Evolutionary conservation across 2,888 invertebrate species (phyloP).

Genomic region (Lasioglossum villosulum): DNA sequence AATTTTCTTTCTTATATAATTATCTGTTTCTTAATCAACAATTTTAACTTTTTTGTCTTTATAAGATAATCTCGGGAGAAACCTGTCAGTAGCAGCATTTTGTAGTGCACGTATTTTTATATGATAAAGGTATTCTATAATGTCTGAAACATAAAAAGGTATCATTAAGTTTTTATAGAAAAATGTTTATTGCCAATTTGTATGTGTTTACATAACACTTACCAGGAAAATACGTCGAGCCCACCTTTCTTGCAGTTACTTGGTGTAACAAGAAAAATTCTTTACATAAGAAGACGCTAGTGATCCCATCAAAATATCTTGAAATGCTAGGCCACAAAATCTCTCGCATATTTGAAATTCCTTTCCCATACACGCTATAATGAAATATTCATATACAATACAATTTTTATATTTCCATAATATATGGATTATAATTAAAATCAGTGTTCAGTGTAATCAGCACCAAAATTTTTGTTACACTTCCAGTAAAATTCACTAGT

Average conservation of each 20-base stretch:
- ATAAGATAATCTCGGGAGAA: constrained; percentile 74
- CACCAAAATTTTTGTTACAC: no score
- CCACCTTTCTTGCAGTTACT: neutral
- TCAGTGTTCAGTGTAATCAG: no score
- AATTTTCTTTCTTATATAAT: neutral
- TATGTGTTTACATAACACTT: constrained; percentile 6
- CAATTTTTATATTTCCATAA: neutral
- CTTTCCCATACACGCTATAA: constrained; percentile 72
- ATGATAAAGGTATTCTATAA: constrained; percentile 70
- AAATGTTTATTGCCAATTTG: neutral
- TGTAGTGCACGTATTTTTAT: constrained; percentile 63
- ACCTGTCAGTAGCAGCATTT: constrained; percentile 57
- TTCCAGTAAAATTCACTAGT: no score
- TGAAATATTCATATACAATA: constrained; percentile 14
- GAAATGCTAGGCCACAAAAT: constrained; percentile 75
- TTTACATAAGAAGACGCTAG: constrained; percentile 68
- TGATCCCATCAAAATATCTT: constrained; percentile 75
- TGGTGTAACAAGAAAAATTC: constrained; percentile 51
- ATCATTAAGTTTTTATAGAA: neutral
- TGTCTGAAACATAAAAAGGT: constrained; percentile 63
- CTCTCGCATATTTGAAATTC: constrained; percentile 64
- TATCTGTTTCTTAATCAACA: constrained; percentile 15
- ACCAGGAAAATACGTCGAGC: constrained; percentile 41
- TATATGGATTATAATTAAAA: neutral
- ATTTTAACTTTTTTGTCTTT: constrained; percentile 50